Evolutionary conservation across 2,888 invertebrate genomes (phyloP), one percentile per base, ranked within the genome.

Genomic region (Ochlodes sylvanus): DNA sequence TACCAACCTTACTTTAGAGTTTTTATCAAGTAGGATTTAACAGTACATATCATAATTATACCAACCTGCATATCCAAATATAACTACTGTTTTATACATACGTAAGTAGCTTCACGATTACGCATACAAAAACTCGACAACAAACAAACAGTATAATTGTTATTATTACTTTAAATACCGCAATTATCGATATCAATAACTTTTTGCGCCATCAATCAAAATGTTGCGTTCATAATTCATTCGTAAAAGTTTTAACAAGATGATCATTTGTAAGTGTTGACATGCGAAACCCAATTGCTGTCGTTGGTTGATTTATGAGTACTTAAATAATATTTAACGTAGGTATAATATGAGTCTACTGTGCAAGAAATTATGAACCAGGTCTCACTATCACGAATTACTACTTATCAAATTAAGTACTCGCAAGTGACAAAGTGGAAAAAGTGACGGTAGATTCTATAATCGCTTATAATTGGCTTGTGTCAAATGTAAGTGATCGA

Each of bases 231-330:
- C 57, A 68, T 68, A 68, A 63, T 63, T 63, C 68, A 63, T 63
- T 63, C 58, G 52, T 58, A 68, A 68, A 63, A 68, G 62, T 68
- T 68, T 68, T 55, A 67, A 67, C 67, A 62, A 62, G 56, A 50
- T 52, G 56, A 63, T 34, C 52, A 63, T 68, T 63, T 70, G 71
- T 70, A 68, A 69, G 75, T 76, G 76, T 75, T 72, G 75, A 76
- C 71, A 72, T 69, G 67, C 69, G 69, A 61, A 71, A 70, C 62
- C 63, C 69, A 68, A 73, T 72, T 71, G 73, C 70, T 74, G 75
- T 73, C 71, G 63, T 57, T 63, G 41, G 54, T 72, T 77, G 74
- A 77, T 76, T 76, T 74, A 77, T 77, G 71, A 69, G 70, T 42
- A 66, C 69, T 69, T 56, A 61, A 66, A 52, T 52, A 32, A 54